Conservation (phyloP, 2,797 vertebrate species). For the Onychomys arenicola region DNA sequence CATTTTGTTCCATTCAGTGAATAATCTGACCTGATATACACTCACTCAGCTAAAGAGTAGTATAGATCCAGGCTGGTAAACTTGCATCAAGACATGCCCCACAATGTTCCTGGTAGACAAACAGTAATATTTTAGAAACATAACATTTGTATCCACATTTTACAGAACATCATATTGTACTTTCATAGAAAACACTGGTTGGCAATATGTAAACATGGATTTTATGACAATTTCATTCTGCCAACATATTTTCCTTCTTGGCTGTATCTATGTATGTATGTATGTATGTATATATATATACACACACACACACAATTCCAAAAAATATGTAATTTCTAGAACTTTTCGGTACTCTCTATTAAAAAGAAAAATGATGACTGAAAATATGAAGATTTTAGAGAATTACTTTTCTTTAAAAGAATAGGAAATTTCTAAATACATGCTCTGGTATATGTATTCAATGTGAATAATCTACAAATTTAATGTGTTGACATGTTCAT, state of each 20-base stretch:
- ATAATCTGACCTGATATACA: not conserved
- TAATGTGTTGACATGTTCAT: not conserved
- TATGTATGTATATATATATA: not conserved
- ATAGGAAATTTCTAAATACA: not conserved
- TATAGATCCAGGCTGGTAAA: not conserved
- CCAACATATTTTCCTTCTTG: not conserved
- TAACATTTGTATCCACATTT: not conserved
- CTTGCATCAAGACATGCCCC: not conserved
- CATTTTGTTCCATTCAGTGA: not conserved
- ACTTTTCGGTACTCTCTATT: not conserved
- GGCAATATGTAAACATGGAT: not conserved
- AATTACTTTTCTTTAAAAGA: not conserved
- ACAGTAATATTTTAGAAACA: not conserved
- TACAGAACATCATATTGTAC: not conserved
- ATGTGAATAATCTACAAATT: not conserved
- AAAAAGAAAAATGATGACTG: not conserved
- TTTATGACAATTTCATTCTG: slow-evolving; percentile 22
- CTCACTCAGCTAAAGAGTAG: not conserved
- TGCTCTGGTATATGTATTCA: not conserved
- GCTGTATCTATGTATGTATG: not conserved
- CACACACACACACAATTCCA: too few relatives aligned
- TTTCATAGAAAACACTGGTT: not conserved
- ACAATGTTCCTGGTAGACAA: not conserved
- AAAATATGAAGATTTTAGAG: not conserved
- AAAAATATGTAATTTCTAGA: slow-evolving; percentile 4